A percentile compares a stretch with the other conserved stretches of the same genome.
Conservation (phyloP, 2,888 invertebrate genomes). For the Morpho achilles region DNA sequence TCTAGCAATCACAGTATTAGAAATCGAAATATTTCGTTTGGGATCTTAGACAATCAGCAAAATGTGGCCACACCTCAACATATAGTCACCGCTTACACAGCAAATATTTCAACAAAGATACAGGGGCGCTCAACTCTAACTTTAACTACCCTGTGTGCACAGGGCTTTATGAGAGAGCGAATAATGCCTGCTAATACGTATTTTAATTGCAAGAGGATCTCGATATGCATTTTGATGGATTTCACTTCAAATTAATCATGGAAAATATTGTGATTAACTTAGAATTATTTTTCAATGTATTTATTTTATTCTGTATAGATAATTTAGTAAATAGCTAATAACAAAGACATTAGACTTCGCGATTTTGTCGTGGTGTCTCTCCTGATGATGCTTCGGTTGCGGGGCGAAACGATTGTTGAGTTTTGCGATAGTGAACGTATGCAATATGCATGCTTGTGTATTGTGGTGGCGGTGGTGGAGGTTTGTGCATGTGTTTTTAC, state of each 20-base stretch:
- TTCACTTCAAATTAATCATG: slow-evolving; percentile 3
- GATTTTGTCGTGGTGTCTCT: too few relatives aligned
- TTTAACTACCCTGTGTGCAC: slow-evolving; percentile 58
- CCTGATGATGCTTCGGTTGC: too few relatives aligned
- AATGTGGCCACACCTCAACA: slow-evolving; percentile 37
- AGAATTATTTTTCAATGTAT: too few relatives aligned
- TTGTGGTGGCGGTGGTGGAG: too few relatives aligned
- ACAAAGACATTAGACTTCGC: too few relatives aligned
- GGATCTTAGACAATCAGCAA: slow-evolving; percentile 11
- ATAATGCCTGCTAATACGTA: slow-evolving; percentile 36
- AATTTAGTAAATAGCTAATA: too few relatives aligned
- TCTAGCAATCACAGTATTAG: too few relatives aligned
- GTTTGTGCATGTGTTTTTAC: too few relatives aligned
- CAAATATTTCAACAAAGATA: slow-evolving; percentile 76
- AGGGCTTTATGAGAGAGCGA: slow-evolving; percentile 44
- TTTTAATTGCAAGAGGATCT: slow-evolving; percentile 35
- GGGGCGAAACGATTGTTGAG: too few relatives aligned
- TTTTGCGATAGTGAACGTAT: too few relatives aligned
- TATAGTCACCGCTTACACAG: slow-evolving; percentile 62
- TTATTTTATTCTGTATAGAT: too few relatives aligned
- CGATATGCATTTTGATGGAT: slow-evolving; percentile 14
- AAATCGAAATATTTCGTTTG: neutral
- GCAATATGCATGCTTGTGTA: too few relatives aligned
- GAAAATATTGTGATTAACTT: neutral
- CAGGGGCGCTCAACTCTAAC: slow-evolving; percentile 67